These are phyloP conservation scores for Drosophila rhopaloa DNA, from an alignment of 1,140 invertebrate species.

Conservation along the genomic window DNA sequence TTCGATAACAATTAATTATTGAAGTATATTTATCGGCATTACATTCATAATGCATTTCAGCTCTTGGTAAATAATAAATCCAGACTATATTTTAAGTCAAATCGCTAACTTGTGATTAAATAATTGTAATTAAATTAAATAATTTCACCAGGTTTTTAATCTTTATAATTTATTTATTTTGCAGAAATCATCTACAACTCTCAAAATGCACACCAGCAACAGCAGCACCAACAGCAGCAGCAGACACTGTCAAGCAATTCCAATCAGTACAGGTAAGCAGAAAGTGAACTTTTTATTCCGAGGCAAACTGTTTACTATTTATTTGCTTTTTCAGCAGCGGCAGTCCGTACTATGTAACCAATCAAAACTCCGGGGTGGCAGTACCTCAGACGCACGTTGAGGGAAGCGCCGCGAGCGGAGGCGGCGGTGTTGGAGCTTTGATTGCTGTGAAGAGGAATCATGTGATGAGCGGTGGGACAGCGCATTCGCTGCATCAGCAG, in stretches of 20 bases:
- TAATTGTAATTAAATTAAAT: too few species aligned
- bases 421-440: constrained; percentile 67
- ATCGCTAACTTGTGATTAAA: too few species aligned
- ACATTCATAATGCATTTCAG: too few species aligned
- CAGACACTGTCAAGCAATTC: constrained; percentile 75
- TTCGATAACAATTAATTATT: too few species aligned
- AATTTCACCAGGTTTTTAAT: not conserved
- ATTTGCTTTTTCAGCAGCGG: constrained; percentile 46
- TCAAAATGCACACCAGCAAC: constrained; percentile 79
- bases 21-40: too few species aligned
- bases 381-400: constrained; percentile 61
- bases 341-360: constrained; percentile 80
- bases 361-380: constrained; percentile 70
- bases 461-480: constrained; percentile 66
- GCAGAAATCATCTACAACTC: constrained; percentile 81
- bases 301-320: not conserved
- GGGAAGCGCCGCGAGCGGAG: constrained; percentile 40
- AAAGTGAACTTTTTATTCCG: not conserved
- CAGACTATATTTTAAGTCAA: too few species aligned
- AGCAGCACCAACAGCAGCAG: constrained; percentile 55
- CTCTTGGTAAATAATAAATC: too few species aligned
- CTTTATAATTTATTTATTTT: constrained; percentile 3
- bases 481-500: constrained; percentile 68
- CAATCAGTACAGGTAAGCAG: constrained; percentile 78
- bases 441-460: constrained; percentile 81